phyloP scores from a whole-genome alignment of 2,888 invertebrate species.

The Lathronympha strigana region DNA sequence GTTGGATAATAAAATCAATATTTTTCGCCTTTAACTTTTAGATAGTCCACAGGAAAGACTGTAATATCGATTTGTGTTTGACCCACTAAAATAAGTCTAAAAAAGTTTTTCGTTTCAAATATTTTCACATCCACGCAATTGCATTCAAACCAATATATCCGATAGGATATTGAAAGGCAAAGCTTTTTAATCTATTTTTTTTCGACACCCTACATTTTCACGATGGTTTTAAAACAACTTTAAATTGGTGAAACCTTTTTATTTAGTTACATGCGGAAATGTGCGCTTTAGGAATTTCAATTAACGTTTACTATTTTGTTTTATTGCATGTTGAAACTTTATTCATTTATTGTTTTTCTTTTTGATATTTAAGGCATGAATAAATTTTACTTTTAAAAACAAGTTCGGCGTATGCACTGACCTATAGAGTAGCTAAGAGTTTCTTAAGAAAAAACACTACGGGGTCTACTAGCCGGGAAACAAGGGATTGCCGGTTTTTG shows the following conservation, averaged over 20 bases:
- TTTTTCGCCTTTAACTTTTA: too few species aligned
- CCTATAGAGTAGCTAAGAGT: too few species aligned
- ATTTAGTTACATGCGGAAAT: conserved; percentile 22
- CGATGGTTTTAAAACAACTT: conserved; percentile 29
- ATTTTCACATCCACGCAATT: conserved; percentile 20
- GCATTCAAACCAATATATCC: conserved; percentile 28
- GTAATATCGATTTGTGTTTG: too few species aligned
- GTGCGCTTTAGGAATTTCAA: conserved; percentile 16
- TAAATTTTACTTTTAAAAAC: too few species aligned
- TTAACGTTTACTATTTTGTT: conserved; percentile 15
- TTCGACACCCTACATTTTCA: conserved; percentile 22
- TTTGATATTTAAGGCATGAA: neutral
- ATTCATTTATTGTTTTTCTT: neutral
- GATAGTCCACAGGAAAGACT: too few species aligned
- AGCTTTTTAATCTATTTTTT: conserved; percentile 37
- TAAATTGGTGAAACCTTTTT: conserved; percentile 24
- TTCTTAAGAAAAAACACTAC: too few species aligned
- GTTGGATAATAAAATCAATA: too few species aligned
- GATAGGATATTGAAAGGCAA: conserved; percentile 39
- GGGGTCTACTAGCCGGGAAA: too few species aligned
- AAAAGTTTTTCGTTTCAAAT: conserved; percentile 4
- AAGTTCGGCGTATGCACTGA: too few species aligned
- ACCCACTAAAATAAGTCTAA: neutral
- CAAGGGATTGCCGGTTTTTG: too few species aligned
- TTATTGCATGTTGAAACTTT: neutral